Base-by-base conservation (phyloP, 2,888 invertebrate genomes). In the Toxonevra muliebris region DNA sequence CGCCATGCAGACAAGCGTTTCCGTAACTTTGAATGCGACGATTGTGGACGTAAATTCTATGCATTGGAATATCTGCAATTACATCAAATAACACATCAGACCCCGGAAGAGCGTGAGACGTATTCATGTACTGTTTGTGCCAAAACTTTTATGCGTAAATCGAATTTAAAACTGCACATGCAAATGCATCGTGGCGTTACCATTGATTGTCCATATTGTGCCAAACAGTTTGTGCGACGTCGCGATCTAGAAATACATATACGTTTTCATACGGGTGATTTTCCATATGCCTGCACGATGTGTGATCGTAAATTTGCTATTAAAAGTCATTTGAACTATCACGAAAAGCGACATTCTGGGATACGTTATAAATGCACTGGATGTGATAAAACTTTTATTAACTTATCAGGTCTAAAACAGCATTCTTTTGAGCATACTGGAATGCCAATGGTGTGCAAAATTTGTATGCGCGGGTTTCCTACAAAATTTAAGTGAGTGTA, bases 101-200 rank as follows among this genome's bases (percentile, higher is more conserved):
- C 70, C 1, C 73, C 71, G 9, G 67, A 71, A 61, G 58, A 73
- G 4, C 71, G 76, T 9, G 71, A 71, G 12, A 68, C 55, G 5
- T 75, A 70, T 41, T 70, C 69, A n/a, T 76, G 76, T 42, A 65
- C 61, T 11, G 64, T 76, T 7, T 76, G 76, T 17, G 67, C 71
- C 9, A 76, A 76, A 48, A 58, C 74, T 19, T 76, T 76, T 57
- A 13, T 75, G 55, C 76, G 75, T 42, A 73, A 76, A 42, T 65
- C 74, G 8, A 76, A 76, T 41, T 69, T 76, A 0, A 68, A 70
- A 17, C 66, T 76, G 15, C 76, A 76, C 13, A 75, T 76, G 76
- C 76, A 73, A 69, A 74, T 76, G 76, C 76, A 76, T 55, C 71
- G 74, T 13, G 76, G 76, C 1, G 74, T 75, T 54, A 76, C 76